phyloP scores from a whole-genome alignment of 2,113 vertebrate species.

The Nerophis lumbriciformis region DNA sequence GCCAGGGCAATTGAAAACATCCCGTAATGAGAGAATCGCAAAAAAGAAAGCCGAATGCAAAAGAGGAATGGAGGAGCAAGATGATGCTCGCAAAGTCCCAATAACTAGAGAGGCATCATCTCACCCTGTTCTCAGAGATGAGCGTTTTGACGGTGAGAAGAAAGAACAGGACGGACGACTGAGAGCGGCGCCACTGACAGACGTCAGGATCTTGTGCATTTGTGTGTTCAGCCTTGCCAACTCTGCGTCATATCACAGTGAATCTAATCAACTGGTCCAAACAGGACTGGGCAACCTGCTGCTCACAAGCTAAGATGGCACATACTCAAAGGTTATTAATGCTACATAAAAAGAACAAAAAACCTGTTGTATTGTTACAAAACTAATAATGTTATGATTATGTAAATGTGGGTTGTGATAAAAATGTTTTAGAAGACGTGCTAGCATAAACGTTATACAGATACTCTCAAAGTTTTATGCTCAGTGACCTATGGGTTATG shows the following conservation, averaged over 20 bases:
- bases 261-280: slow-evolving; percentile 33
- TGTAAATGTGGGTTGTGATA: no score
- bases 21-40: background rate
- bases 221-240: slow-evolving; percentile 36
- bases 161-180: background rate
- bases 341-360: no score
- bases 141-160: background rate
- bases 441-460: no score
- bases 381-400: no score
- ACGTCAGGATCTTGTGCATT: slow-evolving; percentile 27
- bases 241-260: slow-evolving; percentile 33
- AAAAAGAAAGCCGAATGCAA: background rate
- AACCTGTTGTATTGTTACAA: no score
- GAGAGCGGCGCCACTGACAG: slow-evolving; percentile 4
- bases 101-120: background rate
- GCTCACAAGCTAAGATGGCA: slow-evolving; percentile 2
- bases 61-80: background rate
- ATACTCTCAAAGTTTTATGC: no score
- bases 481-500: no score
- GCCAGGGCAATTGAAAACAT: background rate
- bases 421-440: no score
- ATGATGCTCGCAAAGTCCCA: background rate
- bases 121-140: background rate
- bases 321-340: background rate
- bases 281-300: slow-evolving; percentile 22